Evolutionary conservation across 2,888 invertebrate species (phyloP).

Genomic region (Sarcophaga variegata): DNA sequence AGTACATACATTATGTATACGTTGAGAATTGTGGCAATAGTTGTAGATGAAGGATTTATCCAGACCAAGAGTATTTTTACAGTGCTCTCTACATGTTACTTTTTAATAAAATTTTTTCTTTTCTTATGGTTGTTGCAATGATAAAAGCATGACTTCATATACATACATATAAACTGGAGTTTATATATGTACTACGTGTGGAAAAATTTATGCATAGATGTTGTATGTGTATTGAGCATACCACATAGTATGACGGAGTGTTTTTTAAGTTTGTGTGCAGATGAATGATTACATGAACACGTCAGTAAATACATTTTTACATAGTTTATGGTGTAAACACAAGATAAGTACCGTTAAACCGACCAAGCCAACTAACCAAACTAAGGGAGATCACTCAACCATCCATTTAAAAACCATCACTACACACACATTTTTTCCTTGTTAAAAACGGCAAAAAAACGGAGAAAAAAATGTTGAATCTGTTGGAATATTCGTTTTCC

Average conservation of each 20-base stretch:
- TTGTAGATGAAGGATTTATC: constrained; percentile 21
- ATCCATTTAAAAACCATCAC: constrained; percentile 25
- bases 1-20: not conserved
- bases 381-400: constrained; percentile 22
- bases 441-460: not conserved
- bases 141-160: constrained; percentile 37
- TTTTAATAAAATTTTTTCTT: not conserved
- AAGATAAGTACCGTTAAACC: constrained; percentile 51
- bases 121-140: constrained; percentile 3
- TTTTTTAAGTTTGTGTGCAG: not conserved
- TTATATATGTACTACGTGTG: no score
- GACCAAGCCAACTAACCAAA: constrained; percentile 41
- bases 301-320: constrained; percentile 38
- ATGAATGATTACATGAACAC: constrained; percentile 38
- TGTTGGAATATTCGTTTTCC: not conserved
- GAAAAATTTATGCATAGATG: not conserved
- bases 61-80: constrained; percentile 1
- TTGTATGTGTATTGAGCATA: not conserved
- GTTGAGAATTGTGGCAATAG: constrained; percentile 22
- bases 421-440: not conserved
- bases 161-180: not conserved
- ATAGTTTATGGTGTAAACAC: constrained; percentile 52
- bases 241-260: not conserved
- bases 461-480: not conserved
- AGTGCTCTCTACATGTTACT: constrained; percentile 6